These are phyloP conservation scores for Zonotrichia leucophrys DNA, from an alignment of 2,113 vertebrate species.

Conservation along the genomic window DNA sequence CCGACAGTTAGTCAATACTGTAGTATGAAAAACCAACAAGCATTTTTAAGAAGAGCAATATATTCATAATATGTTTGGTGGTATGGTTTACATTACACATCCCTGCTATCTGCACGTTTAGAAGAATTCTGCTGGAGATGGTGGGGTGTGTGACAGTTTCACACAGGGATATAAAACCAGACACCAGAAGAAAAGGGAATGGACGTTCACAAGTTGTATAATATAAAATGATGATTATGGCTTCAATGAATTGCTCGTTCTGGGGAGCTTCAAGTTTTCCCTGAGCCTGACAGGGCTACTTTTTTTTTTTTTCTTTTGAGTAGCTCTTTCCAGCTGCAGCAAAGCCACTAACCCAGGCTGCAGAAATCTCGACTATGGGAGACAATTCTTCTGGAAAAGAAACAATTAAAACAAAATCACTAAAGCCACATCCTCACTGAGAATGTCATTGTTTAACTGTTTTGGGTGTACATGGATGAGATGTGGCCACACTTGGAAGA, in stretches of 20 bases:
- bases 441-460: constrained; percentile 38
- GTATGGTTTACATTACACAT: constrained; percentile 72
- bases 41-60: constrained; percentile 88
- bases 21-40: constrained; percentile 90
- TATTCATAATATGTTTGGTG: constrained; percentile 79
- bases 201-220: constrained; percentile 38
- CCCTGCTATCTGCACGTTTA: constrained; percentile 45
- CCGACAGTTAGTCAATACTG: constrained; percentile 92
- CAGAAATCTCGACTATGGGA: constrained; percentile 23
- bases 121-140: constrained; percentile 46
- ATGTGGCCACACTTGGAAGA: not conserved
- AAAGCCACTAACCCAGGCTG: constrained; percentile 40
- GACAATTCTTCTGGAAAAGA: constrained; percentile 47
- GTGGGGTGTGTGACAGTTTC: constrained; percentile 38
- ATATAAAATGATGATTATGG: constrained; percentile 41
- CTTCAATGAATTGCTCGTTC: not conserved
- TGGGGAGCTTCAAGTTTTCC: constrained; percentile 20
- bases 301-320: not conserved
- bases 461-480: constrained; percentile 5
- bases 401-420: constrained; percentile 51
- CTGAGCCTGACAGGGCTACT: not conserved
- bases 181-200: constrained; percentile 5
- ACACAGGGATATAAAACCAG: constrained; percentile 34
- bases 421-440: constrained; percentile 53
- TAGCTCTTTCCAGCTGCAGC: not conserved